Evolutionary conservation across 2,113 vertebrate species (phyloP).

Genomic region (Varanus salvator): DNA sequence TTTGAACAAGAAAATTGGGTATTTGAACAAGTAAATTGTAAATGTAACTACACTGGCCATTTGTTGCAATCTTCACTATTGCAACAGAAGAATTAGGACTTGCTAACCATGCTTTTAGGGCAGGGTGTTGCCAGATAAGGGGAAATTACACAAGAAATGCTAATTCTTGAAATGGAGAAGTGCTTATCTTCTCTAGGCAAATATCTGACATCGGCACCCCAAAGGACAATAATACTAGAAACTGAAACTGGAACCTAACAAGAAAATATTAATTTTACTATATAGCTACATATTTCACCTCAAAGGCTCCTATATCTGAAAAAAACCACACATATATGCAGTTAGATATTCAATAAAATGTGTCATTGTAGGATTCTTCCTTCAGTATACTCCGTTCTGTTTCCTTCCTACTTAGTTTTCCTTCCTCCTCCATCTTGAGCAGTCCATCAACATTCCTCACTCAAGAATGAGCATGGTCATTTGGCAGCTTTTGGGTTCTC

Average conservation of each 20-base stretch:
- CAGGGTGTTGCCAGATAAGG: background rate
- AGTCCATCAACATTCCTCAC: too few relatives aligned
- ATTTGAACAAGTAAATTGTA: background rate
- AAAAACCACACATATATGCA: too few relatives aligned
- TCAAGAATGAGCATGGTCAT: background rate
- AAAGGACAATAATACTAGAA: background rate
- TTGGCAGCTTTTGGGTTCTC: background rate
- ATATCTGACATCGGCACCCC: background rate
- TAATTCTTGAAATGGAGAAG: slow-evolving; percentile 2
- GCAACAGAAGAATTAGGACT: background rate
- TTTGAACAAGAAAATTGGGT: background rate
- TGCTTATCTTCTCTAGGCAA: background rate
- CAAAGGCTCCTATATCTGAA: too few relatives aligned
- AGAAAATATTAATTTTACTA: too few relatives aligned
- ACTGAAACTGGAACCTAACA: too few relatives aligned
- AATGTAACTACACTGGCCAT: background rate
- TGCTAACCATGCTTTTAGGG: background rate
- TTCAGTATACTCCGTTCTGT: background rate
- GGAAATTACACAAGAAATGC: background rate
- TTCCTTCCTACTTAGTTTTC: background rate
- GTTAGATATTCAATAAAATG: background rate
- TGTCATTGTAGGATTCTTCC: too few relatives aligned
- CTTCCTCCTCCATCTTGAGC: background rate
- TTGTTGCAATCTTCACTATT: background rate
- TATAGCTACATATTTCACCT: too few relatives aligned